These are phyloP conservation scores for Lycodopsis pacificus DNA, from an alignment of 2,797 vertebrate species.

Conservation along the genomic window DNA sequence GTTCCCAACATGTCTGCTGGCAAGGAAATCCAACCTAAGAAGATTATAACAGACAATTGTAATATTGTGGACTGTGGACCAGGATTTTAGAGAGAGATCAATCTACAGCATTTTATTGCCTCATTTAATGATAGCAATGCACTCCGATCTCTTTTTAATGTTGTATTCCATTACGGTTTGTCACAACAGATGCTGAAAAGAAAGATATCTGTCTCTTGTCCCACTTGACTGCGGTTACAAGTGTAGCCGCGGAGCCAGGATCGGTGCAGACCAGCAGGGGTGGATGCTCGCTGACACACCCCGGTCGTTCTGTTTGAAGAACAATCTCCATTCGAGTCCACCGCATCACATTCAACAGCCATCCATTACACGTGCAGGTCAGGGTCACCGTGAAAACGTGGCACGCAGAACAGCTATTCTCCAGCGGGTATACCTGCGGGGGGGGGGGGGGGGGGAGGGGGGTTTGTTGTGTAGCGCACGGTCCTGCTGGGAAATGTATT, in stretches of 20 bases:
- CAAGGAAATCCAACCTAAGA: conserved; percentile 79
- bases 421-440: not conserved
- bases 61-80: conserved; percentile 15
- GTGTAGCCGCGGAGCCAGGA: too few species aligned
- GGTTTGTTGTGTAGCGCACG: conserved; percentile 9
- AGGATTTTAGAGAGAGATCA: conserved; percentile 28
- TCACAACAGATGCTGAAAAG: not conserved
- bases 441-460: too few species aligned
- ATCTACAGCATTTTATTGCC: conserved; percentile 14
- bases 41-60: conserved; percentile 72
- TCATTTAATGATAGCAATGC: conserved; percentile 11
- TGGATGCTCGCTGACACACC: not conserved
- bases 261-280: not conserved
- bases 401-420: conserved; percentile 26
- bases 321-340: conserved; percentile 8
- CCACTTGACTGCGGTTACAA: too few species aligned
- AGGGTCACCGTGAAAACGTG: conserved; percentile 53
- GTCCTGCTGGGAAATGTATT: conserved; percentile 41
- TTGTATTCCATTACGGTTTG: not conserved
- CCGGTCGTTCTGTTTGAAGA: conserved; percentile 2
- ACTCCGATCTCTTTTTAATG: not conserved
- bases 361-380: conserved; percentile 47
- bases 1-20: conserved; percentile 62
- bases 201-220: not conserved
- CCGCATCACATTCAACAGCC: conserved; percentile 22